Percentiles rank a stretch among this genome's conserved stretches.
Evolutionary conservation across 1,140 invertebrate species (phyloP).

Genomic region (Drosophila virilis): DNA sequence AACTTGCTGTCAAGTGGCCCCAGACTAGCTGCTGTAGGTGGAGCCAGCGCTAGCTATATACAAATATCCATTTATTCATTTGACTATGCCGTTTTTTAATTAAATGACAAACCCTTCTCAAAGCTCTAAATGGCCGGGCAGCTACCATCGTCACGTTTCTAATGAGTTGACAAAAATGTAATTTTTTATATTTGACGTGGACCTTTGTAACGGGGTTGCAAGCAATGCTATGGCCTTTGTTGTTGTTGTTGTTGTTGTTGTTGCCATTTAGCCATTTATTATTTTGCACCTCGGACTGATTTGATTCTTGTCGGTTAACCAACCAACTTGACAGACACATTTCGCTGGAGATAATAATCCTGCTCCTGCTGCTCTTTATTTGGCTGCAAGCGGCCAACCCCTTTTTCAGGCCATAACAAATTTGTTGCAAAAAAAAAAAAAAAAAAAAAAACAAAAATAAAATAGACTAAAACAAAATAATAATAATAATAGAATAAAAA

Average conservation of each 20-base stretch:
- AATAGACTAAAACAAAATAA: slow-evolving; percentile 3
- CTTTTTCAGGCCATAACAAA: slow-evolving; percentile 29
- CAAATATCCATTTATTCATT: neutral
- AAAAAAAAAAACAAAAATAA: neutral
- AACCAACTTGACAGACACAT: slow-evolving; percentile 34
- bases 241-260: slow-evolving; percentile 22
- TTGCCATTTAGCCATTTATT: slow-evolving; percentile 46
- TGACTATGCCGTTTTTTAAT: slow-evolving; percentile 19
- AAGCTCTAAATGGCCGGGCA: slow-evolving; percentile 28
- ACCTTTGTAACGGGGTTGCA: slow-evolving; percentile 19
- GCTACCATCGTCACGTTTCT: slow-evolving; percentile 50
- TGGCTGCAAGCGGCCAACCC: slow-evolving; percentile 15
- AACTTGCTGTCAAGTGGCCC: slow-evolving; percentile 19
- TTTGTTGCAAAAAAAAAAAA: slow-evolving; percentile 32
- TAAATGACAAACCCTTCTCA: slow-evolving; percentile 54
- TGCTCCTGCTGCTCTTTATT: neutral
- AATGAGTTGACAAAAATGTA: slow-evolving; percentile 56
- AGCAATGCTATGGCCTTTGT: slow-evolving; percentile 1
- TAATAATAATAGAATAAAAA: slow-evolving; percentile 26
- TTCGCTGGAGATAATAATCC: slow-evolving; percentile 5
- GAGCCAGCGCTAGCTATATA: slow-evolving; percentile 26
- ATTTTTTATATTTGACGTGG: slow-evolving; percentile 44
- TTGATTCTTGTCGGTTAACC: slow-evolving; percentile 50
- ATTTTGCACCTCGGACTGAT: slow-evolving; percentile 54
- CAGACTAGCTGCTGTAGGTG: slow-evolving; percentile 31